These are phyloP conservation scores for Paratrypauchen microcephalus DNA, from an alignment of 2,797 vertebrate genomes.

Conservation along the genomic window DNA sequence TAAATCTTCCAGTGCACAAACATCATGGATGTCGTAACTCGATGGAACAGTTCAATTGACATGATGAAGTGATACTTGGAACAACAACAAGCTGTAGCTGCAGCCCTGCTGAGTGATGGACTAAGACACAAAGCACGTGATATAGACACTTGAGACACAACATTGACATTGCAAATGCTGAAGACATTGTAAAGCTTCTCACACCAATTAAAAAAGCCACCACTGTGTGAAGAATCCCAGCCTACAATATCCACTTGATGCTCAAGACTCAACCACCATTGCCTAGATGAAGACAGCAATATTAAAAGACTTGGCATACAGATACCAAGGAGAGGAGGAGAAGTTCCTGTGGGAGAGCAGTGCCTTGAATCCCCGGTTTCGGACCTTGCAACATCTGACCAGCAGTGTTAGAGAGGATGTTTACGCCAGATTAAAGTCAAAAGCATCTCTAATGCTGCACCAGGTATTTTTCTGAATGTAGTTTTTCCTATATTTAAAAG, in stretches of 20 bases:
- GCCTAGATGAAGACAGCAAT: background rate
- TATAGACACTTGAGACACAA: background rate
- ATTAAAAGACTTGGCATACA: background rate
- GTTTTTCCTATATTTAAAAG: background rate
- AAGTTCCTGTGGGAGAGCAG: background rate
- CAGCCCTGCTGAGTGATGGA: background rate
- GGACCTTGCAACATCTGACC: background rate
- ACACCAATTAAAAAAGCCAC: background rate
- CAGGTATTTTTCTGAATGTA: background rate
- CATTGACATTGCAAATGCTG: background rate
- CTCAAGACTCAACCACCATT: background rate
- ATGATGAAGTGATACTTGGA: background rate
- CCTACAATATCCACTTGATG: background rate
- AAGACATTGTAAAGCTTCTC: conserved; percentile 1
- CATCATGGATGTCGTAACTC: background rate
- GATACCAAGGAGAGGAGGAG: conserved; percentile 1
- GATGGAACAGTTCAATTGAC: conserved; percentile 4
- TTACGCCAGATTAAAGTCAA: background rate
- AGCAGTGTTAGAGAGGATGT: background rate
- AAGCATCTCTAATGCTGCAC: no score
- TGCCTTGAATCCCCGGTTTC: background rate
- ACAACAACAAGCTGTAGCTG: background rate
- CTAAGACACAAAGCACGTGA: background rate
- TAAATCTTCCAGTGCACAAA: background rate
- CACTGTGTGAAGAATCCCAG: background rate